Percentiles rank a stretch among this genome's conserved stretches.
These are phyloP conservation scores for Mythimna loreyi DNA, from an alignment of 2,888 invertebrate species.

Conservation along the genomic window DNA sequence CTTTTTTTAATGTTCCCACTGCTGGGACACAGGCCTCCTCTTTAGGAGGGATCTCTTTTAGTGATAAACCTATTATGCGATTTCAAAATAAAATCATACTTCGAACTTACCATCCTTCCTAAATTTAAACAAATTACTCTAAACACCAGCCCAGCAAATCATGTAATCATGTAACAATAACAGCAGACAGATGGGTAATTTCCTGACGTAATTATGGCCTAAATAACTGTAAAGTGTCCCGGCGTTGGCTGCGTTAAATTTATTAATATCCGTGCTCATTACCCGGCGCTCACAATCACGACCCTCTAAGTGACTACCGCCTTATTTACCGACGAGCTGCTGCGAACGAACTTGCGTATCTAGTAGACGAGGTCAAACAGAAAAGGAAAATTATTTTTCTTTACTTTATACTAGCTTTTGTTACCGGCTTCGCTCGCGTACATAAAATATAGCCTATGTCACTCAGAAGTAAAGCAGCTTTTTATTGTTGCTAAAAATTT, in stretches of 20 bases:
- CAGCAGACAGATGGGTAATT: conserved; percentile 68
- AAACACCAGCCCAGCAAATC: conserved; percentile 59
- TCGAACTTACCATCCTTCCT: background rate
- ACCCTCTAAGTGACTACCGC: conserved; percentile 87
- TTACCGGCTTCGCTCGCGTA: no score
- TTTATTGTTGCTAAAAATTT: no score
- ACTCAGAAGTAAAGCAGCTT: no score
- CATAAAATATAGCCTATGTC: no score
- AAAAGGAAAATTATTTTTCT: background rate
- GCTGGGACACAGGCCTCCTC: no score
- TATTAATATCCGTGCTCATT: conserved; percentile 84
- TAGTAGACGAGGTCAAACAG: conserved; percentile 65
- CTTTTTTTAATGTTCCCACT: no score
- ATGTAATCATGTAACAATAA: conserved; percentile 69
- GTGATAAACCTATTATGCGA: no score
- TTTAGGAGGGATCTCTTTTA: no score
- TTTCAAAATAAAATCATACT: no score
- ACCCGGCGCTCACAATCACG: conserved; percentile 81
- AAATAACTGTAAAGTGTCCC: conserved; percentile 83
- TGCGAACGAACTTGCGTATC: conserved; percentile 54
- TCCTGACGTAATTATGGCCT: conserved; percentile 77
- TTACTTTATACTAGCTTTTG: background rate
- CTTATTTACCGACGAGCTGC: conserved; percentile 86
- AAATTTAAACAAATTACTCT: conserved; percentile 17
- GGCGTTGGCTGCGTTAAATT: conserved; percentile 76